A percentile compares a stretch with the other conserved stretches of the same genome.
Evolutionary conservation across 2,113 vertebrate species (phyloP).

Genomic region (Passerina amoena): DNA sequence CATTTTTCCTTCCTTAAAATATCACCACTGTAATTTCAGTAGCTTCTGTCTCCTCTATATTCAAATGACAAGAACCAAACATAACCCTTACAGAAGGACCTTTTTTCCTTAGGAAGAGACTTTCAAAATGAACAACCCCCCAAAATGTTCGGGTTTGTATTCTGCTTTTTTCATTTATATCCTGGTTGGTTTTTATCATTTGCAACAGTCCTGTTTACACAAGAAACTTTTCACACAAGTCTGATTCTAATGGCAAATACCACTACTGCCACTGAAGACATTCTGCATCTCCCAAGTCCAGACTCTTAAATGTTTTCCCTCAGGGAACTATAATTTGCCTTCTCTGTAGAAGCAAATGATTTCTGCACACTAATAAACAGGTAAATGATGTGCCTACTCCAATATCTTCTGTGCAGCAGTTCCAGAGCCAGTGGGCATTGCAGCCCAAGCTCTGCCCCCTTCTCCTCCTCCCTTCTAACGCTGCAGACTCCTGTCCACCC

Average conservation of each 20-base stretch:
- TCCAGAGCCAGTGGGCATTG: neutral
- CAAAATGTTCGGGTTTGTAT: neutral
- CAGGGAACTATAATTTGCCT: neutral
- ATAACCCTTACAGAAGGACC: neutral
- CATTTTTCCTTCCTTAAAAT: constrained; percentile 60
- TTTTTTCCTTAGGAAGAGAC: neutral
- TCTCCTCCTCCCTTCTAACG: neutral
- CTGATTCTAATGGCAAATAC: neutral
- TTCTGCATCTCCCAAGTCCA: neutral
- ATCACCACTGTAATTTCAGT: constrained; percentile 20
- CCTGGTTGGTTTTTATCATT: neutral
- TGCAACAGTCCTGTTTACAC: neutral
- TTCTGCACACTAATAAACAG: neutral
- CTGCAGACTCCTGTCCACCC: neutral
- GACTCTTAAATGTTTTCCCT: neutral
- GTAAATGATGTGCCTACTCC: neutral
- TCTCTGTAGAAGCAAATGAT: neutral
- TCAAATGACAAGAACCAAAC: constrained; percentile 28
- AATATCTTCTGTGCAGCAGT: neutral
- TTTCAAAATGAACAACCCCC: neutral
- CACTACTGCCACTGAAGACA: neutral
- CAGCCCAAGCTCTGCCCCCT: neutral
- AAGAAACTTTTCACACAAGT: neutral
- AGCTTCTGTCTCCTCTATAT: constrained; percentile 42
- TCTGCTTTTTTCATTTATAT: neutral